phyloP scores from a whole-genome alignment of 1,140 invertebrate species.

The Armadillidium nasatum region DNA sequence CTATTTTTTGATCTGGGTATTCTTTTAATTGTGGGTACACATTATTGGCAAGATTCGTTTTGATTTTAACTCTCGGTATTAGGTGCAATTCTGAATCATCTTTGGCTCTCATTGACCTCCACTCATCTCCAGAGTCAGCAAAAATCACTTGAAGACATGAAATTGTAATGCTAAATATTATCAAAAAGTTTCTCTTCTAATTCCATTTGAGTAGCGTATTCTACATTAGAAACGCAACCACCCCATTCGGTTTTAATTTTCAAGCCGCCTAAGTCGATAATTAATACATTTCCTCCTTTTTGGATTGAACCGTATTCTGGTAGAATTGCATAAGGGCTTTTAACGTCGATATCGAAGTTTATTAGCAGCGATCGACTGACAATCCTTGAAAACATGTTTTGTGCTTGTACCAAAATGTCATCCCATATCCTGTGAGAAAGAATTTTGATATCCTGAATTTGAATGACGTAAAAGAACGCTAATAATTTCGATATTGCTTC shows the following conservation, averaged over 20 bases:
- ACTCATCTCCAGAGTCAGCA: constrained; percentile 62
- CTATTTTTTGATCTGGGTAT: constrained; percentile 72
- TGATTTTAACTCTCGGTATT: constrained; percentile 65
- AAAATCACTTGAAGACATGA: constrained; percentile 61
- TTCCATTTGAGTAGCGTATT: constrained; percentile 76
- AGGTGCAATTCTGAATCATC: constrained; percentile 71
- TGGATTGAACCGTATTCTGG: constrained; percentile 70
- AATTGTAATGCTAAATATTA: constrained; percentile 65
- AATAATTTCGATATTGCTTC: constrained; percentile 68
- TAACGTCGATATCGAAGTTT: constrained; percentile 68
- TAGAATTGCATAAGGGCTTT: constrained; percentile 71
- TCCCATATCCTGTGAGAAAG: not conserved
- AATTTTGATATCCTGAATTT: constrained; percentile 33
- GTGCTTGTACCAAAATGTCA: not conserved
- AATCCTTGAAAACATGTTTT: not conserved
- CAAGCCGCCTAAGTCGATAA: constrained; percentile 68
- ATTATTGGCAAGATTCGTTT: constrained; percentile 67
- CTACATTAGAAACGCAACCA: constrained; percentile 56
- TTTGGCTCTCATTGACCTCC: constrained; percentile 64
- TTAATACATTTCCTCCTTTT: constrained; percentile 66
- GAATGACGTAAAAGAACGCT: constrained; percentile 64
- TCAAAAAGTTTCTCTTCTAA: constrained; percentile 75
- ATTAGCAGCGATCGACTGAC: not conserved
- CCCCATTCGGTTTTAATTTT: constrained; percentile 65
- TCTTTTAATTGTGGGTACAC: constrained; percentile 70